Percentiles rank a stretch among this genome's conserved stretches.
Conservation (phyloP, 2,888 invertebrate genomes). For the Microctonus hyperodae region DNA sequence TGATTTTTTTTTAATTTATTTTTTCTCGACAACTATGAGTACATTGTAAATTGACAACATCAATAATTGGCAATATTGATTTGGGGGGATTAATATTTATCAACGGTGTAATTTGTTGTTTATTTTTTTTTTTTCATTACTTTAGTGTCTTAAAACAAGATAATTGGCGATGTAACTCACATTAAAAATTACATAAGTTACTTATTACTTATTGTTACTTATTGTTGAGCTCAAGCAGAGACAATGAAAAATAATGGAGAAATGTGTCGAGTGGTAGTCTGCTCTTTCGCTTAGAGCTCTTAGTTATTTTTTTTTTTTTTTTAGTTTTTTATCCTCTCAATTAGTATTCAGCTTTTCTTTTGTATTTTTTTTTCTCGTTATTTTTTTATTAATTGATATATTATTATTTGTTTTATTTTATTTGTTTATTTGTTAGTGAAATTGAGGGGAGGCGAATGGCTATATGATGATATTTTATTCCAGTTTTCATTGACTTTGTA, state of each 20-base stretch:
- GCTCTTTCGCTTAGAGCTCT: conserved; percentile 6
- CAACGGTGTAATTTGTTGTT: neutral
- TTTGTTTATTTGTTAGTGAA: neutral
- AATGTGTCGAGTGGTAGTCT: conserved; percentile 2
- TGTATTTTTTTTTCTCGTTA: neutral
- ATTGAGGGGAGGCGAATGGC: neutral
- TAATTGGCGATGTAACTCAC: conserved; percentile 22
- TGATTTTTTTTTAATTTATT: neutral
- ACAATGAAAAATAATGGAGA: conserved; percentile 30
- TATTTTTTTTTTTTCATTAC: neutral
- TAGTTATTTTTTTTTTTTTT: neutral
- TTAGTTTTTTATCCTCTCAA: conserved; percentile 19
- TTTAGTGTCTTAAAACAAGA: conserved; percentile 11
- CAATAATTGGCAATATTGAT: neutral
- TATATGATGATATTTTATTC: no score
- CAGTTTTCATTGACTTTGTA: neutral
- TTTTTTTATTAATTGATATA: neutral
- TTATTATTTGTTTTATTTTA: neutral
- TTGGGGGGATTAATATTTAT: neutral
- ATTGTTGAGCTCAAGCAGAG: conserved; percentile 25
- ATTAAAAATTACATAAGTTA: conserved; percentile 21
- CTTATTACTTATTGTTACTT: conserved; percentile 13
- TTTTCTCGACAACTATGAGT: no score
- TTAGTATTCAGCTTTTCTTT: conserved; percentile 16
- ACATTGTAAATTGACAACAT: neutral